These are phyloP conservation scores for Falco cherrug DNA, from an alignment of 2,797 vertebrate species.

Conservation along the genomic window DNA sequence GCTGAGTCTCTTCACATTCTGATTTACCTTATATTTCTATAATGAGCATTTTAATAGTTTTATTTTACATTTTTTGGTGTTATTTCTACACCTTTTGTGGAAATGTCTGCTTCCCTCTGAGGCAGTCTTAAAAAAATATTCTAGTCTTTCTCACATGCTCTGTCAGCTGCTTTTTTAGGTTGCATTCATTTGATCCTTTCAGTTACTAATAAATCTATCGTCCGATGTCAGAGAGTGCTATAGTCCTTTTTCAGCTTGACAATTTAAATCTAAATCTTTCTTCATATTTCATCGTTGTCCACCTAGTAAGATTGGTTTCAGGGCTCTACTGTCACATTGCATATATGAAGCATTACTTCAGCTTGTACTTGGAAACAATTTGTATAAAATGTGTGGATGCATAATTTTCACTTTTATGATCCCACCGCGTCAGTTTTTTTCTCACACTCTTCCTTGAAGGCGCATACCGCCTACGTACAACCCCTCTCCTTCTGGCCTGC, in stretches of 20 bases:
- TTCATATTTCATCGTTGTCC: background rate
- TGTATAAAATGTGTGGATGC: background rate
- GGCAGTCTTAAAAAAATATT: background rate
- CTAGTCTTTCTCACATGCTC: background rate
- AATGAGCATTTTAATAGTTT: background rate
- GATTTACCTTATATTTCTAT: background rate
- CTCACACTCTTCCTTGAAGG: background rate
- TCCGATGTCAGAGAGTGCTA: background rate
- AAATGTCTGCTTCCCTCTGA: background rate
- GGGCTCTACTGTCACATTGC: background rate
- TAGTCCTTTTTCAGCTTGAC: background rate
- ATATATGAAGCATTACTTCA: background rate
- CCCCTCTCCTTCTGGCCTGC: slow-evolving; percentile 26
- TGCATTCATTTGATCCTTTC: background rate
- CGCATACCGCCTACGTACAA: background rate
- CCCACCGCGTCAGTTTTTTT: background rate
- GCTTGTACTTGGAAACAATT: background rate
- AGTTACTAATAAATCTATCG: background rate
- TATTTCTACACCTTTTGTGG: background rate
- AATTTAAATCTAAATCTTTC: background rate
- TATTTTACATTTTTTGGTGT: background rate
- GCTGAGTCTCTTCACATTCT: background rate
- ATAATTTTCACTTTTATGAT: background rate
- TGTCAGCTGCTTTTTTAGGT: background rate
- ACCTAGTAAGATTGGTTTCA: background rate